Percentiles rank a stretch among this genome's conserved stretches.
Conservation (phyloP, 2,797 vertebrate species). For the Lepilemur ruficaudatus region DNA sequence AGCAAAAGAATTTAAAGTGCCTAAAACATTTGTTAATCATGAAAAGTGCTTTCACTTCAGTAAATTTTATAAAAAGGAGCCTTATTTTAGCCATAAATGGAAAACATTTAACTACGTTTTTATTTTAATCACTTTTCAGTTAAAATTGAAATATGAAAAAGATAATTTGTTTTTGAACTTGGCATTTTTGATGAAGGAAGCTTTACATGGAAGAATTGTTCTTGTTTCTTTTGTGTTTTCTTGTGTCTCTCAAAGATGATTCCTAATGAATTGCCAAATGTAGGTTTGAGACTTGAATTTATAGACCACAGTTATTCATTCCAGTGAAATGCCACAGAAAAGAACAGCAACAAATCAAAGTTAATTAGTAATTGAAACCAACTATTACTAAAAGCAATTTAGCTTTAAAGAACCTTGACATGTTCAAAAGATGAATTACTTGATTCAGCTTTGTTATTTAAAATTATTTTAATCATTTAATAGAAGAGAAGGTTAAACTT, state of each 20-base stretch:
- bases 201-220: constrained; percentile 41
- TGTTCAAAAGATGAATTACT: constrained; percentile 69
- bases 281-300: constrained; percentile 66
- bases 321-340: constrained; percentile 64
- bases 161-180: constrained; percentile 54
- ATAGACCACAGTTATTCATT: constrained; percentile 58
- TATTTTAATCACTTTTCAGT: constrained; percentile 45
- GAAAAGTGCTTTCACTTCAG: neutral
- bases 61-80: neutral
- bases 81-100: neutral
- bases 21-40: neutral
- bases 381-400: constrained; percentile 70
- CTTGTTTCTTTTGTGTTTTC: constrained; percentile 59
- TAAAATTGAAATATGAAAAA: constrained; percentile 57
- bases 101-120: constrained; percentile 7
- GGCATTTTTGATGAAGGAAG: constrained; percentile 53
- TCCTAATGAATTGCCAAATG: constrained; percentile 54
- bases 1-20: neutral
- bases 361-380: constrained; percentile 76
- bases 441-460: constrained; percentile 71
- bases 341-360: constrained; percentile 74
- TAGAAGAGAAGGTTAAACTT: constrained; percentile 41
- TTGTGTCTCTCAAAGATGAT: constrained; percentile 63
- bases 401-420: constrained; percentile 68
- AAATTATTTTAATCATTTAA: constrained; percentile 74